phyloP scores from a whole-genome alignment of 1,140 invertebrate species.

The Drosophila ogumai region DNA sequence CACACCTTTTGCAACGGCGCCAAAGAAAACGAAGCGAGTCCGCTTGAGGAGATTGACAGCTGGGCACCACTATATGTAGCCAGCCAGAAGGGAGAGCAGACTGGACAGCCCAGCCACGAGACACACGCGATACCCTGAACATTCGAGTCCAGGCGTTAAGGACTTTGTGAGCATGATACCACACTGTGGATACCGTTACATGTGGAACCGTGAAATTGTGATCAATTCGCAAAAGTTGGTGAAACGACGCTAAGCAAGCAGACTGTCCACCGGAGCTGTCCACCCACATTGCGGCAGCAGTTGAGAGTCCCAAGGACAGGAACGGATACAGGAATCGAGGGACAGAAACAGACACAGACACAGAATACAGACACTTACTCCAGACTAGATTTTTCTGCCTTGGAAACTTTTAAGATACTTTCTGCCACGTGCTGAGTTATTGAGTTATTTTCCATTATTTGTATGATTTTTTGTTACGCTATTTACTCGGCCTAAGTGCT shows the following conservation, averaged over 20 bases:
- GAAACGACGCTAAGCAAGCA: constrained; percentile 89
- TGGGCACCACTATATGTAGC: constrained; percentile 68
- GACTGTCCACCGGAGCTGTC: constrained; percentile 36
- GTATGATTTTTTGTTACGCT: constrained; percentile 24
- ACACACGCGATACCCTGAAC: background rate
- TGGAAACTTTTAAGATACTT: constrained; percentile 1
- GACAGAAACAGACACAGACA: constrained; percentile 15
- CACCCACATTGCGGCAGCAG: constrained; percentile 71
- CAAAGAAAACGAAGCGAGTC: constrained; percentile 64
- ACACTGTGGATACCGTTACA: constrained; percentile 92
- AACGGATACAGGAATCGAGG: constrained; percentile 15
- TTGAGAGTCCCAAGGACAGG: constrained; percentile 53
- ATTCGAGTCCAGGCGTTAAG: constrained; percentile 54
- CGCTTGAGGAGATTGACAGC: constrained; percentile 48
- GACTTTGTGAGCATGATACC: constrained; percentile 86
- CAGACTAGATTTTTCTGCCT: constrained; percentile 1
- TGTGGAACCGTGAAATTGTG: constrained; percentile 95
- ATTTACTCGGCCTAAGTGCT: constrained; percentile 26
- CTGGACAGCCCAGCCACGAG: background rate
- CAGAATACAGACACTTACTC: constrained; percentile 16
- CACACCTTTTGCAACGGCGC: constrained; percentile 45
- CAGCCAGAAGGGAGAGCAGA: constrained; percentile 7
- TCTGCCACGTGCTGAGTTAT: constrained; percentile 18
- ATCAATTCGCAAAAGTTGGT: constrained; percentile 95
- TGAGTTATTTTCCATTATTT: constrained; percentile 24